phyloP scores from a whole-genome alignment of 2,113 vertebrate genomes.

The Brachypodius melanocephalos region DNA sequence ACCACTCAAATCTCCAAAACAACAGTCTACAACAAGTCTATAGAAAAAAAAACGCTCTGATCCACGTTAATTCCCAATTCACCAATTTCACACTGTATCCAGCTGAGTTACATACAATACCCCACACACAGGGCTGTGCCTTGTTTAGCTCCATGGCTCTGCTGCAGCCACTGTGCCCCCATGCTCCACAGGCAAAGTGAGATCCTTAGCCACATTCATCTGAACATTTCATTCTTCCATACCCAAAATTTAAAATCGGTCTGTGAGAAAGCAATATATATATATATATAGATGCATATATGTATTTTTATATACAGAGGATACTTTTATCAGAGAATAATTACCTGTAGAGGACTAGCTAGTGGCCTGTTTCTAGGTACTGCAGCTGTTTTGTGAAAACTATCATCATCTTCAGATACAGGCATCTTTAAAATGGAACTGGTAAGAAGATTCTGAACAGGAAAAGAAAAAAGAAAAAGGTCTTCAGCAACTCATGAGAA shows the following conservation, averaged over 20 bases:
- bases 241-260: background rate
- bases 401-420: constrained; percentile 81
- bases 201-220: background rate
- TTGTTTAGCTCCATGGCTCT: background rate
- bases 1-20: background rate
- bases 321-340: background rate
- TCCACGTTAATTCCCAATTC: fast-evolving
- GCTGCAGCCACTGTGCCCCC: background rate
- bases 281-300: background rate
- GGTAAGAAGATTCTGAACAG: constrained; percentile 87
- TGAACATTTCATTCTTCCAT: background rate
- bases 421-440: constrained; percentile 88
- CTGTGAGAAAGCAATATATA: background rate
- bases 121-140: fast-evolving
- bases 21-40: background rate
- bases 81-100: background rate
- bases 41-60: background rate
- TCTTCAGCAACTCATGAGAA: background rate
- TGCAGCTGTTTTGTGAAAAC: constrained; percentile 83
- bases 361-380: constrained; percentile 80
- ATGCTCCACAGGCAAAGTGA: background rate
- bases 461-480: background rate
- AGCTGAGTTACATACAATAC: background rate
- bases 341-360: constrained; percentile 88
- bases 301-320: background rate